A percentile compares a stretch with the other conserved stretches of the same genome.
phyloP scores from a whole-genome alignment of 2,113 vertebrate species.

The Caloenas nicobarica region DNA sequence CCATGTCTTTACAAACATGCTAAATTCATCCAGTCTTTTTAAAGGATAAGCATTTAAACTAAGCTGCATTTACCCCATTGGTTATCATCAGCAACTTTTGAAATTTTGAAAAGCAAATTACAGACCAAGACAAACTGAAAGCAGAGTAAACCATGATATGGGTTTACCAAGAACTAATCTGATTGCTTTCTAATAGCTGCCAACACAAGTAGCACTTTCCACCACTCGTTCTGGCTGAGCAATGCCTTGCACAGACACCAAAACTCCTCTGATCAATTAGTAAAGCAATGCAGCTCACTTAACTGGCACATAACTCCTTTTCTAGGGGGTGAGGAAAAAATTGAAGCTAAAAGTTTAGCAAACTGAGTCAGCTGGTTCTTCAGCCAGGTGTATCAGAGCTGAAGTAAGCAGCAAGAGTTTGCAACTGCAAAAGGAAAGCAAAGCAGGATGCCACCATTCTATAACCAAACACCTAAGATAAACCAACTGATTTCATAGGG shows the following conservation, averaged over 20 bases:
- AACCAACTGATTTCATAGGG: background rate
- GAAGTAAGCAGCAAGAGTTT: background rate
- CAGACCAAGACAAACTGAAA: background rate
- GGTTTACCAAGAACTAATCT: background rate
- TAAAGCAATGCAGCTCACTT: background rate
- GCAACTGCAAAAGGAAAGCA: background rate
- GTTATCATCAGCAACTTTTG: background rate
- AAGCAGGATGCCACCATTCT: background rate
- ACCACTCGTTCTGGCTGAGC: background rate
- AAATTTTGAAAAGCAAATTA: background rate
- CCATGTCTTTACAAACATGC: background rate
- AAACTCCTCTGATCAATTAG: background rate
- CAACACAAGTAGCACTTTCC: background rate
- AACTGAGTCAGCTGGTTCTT: background rate
- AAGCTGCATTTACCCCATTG: background rate
- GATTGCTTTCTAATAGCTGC: background rate
- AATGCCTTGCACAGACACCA: background rate
- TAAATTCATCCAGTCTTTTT: background rate
- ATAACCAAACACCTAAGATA: background rate
- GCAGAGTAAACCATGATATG: background rate
- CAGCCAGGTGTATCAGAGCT: background rate
- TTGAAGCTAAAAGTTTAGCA: background rate
- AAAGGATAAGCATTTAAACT: background rate
- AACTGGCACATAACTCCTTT: background rate
- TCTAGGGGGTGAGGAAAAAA: background rate